Evolutionary conservation across 2,888 invertebrate genomes (phyloP), one percentile per base, ranked within the genome.

Genomic region (Leptinotarsa juncta): DNA sequence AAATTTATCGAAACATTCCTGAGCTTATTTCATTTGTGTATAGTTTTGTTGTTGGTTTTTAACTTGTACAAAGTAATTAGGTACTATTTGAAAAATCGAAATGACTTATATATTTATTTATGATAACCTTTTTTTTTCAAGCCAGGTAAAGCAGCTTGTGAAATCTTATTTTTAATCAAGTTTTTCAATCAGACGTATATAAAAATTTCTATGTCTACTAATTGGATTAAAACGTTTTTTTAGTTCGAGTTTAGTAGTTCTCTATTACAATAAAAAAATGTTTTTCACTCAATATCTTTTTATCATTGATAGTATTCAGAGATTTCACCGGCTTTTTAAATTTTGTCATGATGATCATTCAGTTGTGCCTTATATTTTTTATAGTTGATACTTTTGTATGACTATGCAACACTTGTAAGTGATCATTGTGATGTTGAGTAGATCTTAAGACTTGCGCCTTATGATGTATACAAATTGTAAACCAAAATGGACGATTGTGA

Each of bases 401-500:
- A 76, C 76, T 79, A 74, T 77, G 26, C 73, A 73, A 73, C 71
- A 66, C 67, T 73, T 76, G 72, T 66, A 70, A 77, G 78, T 77
- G 78, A 78, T 77, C 70, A 73, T 74, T 79, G 79, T 79, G 79
- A 81, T 77, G 73, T 78, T 75, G 76, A 77, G 74, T 81, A 79
- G 79, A 78, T 72, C 65, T 74, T 80, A 81, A 78, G 76, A 78
- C 78, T 42, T 79, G 79, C 81, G 83, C 81, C 82, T 83, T 81
- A 82, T 81, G 80, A 82, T 81, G 80, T 82, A 83, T 82, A 83
- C 81, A 84, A 82, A 81, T 77, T 82, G 82, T 80, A 83, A 82
- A 84, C 83, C 83, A 83, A 84, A 84, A 83, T 83, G 83, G 80
- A 83, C 82, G 82, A 82, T 83, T 83, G 78, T 81, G 72, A 72